Evolutionary conservation across 2,113 vertebrate species (phyloP).

Genomic region (Rhipidura dahli): DNA sequence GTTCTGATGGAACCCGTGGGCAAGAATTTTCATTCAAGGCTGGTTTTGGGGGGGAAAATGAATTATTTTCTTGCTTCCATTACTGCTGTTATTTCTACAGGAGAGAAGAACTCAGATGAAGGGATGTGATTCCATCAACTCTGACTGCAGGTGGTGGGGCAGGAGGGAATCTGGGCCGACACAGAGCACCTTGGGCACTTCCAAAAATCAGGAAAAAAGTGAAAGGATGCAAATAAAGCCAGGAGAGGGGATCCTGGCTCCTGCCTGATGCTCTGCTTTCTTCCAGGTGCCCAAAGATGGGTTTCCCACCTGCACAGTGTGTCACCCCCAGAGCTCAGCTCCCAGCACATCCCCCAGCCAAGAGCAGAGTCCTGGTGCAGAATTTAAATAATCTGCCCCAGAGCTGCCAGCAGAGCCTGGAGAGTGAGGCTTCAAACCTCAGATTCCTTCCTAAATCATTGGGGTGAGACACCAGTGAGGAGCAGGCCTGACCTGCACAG

Average conservation of each 20-base stretch:
- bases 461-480: fast-evolving
- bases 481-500: neutral
- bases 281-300: neutral
- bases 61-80: neutral
- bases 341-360: neutral
- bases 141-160: neutral
- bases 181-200: fast-evolving
- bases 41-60: neutral
- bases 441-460: neutral
- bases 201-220: neutral
- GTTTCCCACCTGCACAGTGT: neutral
- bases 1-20: neutral
- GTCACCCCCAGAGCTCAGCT: neutral
- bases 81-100: neutral
- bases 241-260: neutral
- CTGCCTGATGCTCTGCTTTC: neutral
- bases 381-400: neutral
- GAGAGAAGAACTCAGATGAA: neutral
- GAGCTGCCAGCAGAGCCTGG: neutral
- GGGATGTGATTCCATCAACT: neutral
- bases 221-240: neutral
- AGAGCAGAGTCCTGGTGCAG: neutral
- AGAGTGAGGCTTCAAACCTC: neutral
- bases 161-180: neutral
- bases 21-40: conserved; percentile 50